phyloP scores from a whole-genome alignment of 2,113 vertebrate species.

The Dipodomys ordii region DNA sequence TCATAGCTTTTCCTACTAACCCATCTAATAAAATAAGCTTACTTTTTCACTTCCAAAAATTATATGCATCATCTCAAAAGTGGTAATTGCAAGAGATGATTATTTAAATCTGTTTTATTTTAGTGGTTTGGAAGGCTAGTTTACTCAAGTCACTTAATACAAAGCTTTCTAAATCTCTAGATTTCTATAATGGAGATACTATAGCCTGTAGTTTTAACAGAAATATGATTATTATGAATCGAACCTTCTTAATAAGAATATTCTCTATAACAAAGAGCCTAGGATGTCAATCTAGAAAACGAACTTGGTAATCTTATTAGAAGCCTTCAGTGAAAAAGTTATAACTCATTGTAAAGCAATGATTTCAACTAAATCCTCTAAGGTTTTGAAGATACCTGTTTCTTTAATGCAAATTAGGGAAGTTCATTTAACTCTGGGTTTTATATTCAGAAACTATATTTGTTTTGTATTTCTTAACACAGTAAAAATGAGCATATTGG shows the following conservation, averaged over 20 bases:
- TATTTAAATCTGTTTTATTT: neutral
- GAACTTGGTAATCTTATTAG: neutral
- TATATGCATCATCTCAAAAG: conserved; percentile 6
- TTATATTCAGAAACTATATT: neutral
- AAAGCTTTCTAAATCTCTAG: neutral
- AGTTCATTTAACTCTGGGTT: neutral
- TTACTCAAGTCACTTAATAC: neutral
- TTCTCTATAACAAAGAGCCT: neutral
- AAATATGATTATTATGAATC: neutral
- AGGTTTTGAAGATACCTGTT: neutral
- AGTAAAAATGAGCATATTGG: neutral
- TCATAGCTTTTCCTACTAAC: neutral
- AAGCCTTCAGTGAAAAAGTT: neutral
- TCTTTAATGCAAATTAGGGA: neutral
- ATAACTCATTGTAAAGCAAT: neutral
- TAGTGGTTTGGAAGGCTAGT: neutral
- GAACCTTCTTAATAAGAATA: neutral
- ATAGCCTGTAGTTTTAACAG: neutral
- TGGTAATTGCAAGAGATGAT: neutral
- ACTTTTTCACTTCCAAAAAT: conserved; percentile 10
- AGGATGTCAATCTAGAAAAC: neutral
- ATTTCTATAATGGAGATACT: conserved; percentile 1
- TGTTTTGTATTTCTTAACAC: conserved; percentile 1
- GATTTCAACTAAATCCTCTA: neutral
- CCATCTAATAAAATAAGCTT: neutral